Percentiles rank a stretch among this genome's conserved stretches.
These are phyloP conservation scores for Isotomurus palustris DNA, from an alignment of 2,888 invertebrate species.

Conservation along the genomic window DNA sequence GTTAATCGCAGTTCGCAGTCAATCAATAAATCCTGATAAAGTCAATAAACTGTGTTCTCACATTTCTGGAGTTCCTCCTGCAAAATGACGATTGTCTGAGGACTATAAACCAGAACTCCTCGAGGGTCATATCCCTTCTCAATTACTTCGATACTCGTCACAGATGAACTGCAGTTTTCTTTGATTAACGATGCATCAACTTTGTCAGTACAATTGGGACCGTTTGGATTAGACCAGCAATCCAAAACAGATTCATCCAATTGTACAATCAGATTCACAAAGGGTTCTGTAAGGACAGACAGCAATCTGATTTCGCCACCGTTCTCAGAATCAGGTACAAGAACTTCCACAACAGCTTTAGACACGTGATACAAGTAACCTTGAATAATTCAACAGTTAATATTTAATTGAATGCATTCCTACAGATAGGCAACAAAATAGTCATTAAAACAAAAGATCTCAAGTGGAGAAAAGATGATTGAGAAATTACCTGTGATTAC, in stretches of 20 bases:
- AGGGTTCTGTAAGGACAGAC: constrained; percentile 51
- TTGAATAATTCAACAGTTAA: constrained; percentile 1
- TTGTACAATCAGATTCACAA: constrained; percentile 51
- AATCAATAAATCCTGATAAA: too few species aligned
- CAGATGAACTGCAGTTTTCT: constrained; percentile 41
- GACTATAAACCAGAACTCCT: neutral
- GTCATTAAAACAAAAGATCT: neutral
- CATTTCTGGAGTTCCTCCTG: neutral
- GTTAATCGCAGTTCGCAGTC: too few species aligned
- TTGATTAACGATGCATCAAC: constrained; percentile 48
- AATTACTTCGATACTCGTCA: constrained; percentile 6
- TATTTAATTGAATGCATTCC: neutral
- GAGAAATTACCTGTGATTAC: constrained; percentile 47
- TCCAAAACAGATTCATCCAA: constrained; percentile 48
- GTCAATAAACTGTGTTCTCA: neutral
- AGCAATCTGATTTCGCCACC: constrained; percentile 49
- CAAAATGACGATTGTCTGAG: neutral
- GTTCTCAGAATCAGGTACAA: constrained; percentile 46
- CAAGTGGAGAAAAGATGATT: neutral
- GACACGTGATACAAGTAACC: constrained; percentile 50
- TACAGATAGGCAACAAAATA: neutral
- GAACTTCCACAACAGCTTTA: constrained; percentile 47
- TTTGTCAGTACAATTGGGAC: constrained; percentile 47
- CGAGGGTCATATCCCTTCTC: constrained; percentile 1
- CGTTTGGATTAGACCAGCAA: constrained; percentile 49